These are phyloP conservation scores for Coreoperca whiteheadi DNA, from an alignment of 2,113 vertebrate species.

Conservation along the genomic window DNA sequence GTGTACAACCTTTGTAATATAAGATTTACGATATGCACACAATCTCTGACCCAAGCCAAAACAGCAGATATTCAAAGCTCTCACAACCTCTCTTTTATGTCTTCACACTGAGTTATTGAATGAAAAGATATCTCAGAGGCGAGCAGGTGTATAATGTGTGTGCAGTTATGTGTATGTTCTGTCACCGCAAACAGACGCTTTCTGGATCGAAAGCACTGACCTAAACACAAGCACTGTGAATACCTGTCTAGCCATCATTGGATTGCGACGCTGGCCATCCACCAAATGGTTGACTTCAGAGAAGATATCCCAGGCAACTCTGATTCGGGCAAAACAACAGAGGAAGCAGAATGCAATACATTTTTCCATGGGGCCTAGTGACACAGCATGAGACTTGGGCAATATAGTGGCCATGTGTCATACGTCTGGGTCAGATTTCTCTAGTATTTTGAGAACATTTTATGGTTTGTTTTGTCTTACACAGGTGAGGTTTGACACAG, in stretches of 20 bases:
- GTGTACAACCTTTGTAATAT: slow-evolving; percentile 22
- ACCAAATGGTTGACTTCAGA: not conserved
- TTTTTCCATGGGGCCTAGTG: not conserved
- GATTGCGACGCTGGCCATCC: not conserved
- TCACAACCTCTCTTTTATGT: slow-evolving; percentile 15
- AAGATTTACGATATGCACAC: slow-evolving; percentile 44
- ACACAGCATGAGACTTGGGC: not conserved
- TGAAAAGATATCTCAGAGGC: slow-evolving; percentile 7
- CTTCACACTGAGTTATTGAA: slow-evolving; percentile 3
- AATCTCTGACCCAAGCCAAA: slow-evolving; percentile 21
- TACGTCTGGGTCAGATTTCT: not conserved
- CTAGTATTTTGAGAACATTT: not conserved
- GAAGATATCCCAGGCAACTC: not conserved
- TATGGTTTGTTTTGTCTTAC: not conserved
- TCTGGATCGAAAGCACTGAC: slow-evolving; percentile 8
- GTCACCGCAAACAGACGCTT: slow-evolving; percentile 8
- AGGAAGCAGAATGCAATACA: not conserved
- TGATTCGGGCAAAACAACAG: not conserved
- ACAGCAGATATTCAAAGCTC: slow-evolving; percentile 6
- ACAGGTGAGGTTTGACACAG: not conserved
- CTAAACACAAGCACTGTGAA: not conserved
- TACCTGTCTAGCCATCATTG: not conserved
- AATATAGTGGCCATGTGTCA: not conserved
- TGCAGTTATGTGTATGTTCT: not conserved
- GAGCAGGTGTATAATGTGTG: not conserved